Conservation (phyloP, 2,113 vertebrate genomes). For the Melozone crissalis region DNA sequence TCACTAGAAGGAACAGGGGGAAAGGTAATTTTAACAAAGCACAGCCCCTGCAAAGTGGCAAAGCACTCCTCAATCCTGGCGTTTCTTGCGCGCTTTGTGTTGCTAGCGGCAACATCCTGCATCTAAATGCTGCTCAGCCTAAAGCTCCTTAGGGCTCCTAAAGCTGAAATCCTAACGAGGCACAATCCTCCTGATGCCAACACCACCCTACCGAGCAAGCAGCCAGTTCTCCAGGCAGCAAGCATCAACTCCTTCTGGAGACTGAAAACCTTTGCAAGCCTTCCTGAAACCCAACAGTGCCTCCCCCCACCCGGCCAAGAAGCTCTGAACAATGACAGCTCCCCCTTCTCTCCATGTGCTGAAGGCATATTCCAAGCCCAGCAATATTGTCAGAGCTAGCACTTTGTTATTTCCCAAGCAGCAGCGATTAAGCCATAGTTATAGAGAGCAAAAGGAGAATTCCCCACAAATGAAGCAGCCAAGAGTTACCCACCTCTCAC, state of each 20-base stretch:
- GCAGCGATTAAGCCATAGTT: neutral
- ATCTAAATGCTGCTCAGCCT: neutral
- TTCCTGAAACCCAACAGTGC: neutral
- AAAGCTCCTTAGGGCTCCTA: neutral
- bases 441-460: neutral
- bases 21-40: neutral
- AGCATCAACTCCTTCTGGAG: neutral
- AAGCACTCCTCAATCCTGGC: neutral
- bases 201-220: neutral
- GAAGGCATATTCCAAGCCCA: neutral
- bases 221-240: neutral
- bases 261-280: neutral
- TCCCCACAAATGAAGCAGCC: neutral
- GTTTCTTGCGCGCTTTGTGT: neutral
- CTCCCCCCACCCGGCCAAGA: neutral
- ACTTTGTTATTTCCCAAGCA: fast-evolving
- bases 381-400: neutral
- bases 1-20: constrained; percentile 76
- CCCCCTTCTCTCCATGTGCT: neutral
- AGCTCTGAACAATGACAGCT: neutral
- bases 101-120: neutral
- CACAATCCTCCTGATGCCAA: neutral
- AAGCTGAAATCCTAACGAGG: neutral
- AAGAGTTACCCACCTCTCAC: constrained; percentile 81
- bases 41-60: neutral